Percentiles rank a stretch among this genome's conserved stretches.
Evolutionary conservation across 2,797 vertebrate genomes (phyloP).

Genomic region (Mormyrus hasselquistii): DNA sequence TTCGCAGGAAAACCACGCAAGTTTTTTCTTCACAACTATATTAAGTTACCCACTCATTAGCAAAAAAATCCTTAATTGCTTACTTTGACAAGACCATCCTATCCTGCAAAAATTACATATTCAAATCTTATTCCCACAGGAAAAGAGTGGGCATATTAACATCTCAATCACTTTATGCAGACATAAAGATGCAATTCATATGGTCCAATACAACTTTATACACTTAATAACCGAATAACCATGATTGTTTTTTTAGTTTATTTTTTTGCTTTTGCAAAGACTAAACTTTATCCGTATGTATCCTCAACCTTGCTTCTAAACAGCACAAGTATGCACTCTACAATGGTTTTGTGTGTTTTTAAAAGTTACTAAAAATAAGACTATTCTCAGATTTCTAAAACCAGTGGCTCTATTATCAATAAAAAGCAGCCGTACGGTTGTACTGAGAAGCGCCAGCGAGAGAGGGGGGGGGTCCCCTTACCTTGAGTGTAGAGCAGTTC

Average conservation of each 20-base stretch:
- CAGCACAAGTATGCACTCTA: background rate
- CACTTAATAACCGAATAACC: background rate
- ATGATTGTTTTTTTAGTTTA: background rate
- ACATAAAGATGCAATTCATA: background rate
- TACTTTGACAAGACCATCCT: background rate
- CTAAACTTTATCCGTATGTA: background rate
- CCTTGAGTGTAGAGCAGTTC: constrained; percentile 65
- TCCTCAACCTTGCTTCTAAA: background rate
- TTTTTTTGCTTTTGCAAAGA: background rate
- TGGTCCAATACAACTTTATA: background rate
- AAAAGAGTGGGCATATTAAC: background rate
- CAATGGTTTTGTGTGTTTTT: background rate
- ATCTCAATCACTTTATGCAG: background rate
- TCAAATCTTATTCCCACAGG: background rate
- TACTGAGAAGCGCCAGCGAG: background rate
- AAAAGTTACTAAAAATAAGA: background rate
- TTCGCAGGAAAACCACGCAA: background rate
- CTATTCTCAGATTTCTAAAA: background rate
- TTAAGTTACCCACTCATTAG: background rate
- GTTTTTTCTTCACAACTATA: background rate
- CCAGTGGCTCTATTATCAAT: background rate
- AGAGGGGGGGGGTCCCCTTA: constrained; percentile 50
- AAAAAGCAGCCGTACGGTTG: background rate
- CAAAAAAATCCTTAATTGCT: background rate
- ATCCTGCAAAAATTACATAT: background rate